Percentiles rank a stretch among this genome's conserved stretches.
phyloP scores from a whole-genome alignment of 2,797 vertebrate species.

The Podarcis lilfordi region DNA sequence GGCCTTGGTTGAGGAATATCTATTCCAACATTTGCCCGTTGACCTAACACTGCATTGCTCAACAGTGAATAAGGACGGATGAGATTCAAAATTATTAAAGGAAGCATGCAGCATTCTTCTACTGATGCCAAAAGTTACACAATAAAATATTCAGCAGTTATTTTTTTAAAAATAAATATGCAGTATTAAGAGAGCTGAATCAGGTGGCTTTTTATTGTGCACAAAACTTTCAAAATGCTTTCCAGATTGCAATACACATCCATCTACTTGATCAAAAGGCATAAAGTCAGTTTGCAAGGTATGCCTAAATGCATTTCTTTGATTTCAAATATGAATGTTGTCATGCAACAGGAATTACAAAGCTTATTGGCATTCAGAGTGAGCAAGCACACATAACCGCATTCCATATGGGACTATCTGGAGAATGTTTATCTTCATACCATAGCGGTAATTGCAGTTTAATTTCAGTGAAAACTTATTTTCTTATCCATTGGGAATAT shows the following conservation, averaged over 20 bases:
- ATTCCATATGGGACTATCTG: slow-evolving; percentile 3
- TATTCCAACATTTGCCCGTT: not conserved
- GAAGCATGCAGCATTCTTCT: not conserved
- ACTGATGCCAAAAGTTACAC: not conserved
- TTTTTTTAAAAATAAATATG: not conserved
- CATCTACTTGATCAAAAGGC: not conserved
- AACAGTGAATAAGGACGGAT: not conserved
- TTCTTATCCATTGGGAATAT: slow-evolving; percentile 19
- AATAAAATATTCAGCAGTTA: not conserved
- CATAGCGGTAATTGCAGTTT: slow-evolving; percentile 25
- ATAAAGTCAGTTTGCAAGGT: not conserved
- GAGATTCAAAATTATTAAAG: not conserved
- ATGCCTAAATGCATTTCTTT: not conserved
- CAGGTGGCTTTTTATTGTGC: not conserved
- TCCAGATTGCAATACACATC: not conserved
- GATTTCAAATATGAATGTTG: not conserved
- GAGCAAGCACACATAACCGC: not conserved
- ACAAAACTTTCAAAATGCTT: not conserved
- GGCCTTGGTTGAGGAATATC: not conserved
- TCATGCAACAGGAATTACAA: not conserved
- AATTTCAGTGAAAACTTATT: slow-evolving; percentile 23
- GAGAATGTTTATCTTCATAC: slow-evolving; percentile 36
- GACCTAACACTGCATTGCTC: not conserved
- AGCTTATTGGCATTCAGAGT: slow-evolving; percentile 3
- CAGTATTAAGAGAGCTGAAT: not conserved